Percentiles rank a stretch among this genome's conserved stretches.
Conservation (phyloP, 2,113 vertebrate genomes). For the Neogale vison region DNA sequence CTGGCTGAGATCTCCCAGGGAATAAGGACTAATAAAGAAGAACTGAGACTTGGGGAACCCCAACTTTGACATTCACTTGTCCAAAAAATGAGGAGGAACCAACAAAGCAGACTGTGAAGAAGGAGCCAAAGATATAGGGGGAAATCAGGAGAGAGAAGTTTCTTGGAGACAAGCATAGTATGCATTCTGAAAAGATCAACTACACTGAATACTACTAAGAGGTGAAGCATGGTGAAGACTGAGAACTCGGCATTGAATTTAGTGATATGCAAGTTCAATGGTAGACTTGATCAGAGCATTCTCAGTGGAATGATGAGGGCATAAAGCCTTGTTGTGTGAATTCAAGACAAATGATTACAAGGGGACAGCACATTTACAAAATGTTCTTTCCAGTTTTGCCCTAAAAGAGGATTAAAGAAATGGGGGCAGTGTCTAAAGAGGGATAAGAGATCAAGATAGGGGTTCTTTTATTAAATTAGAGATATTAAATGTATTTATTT, state of each 20-base stretch:
- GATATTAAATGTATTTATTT: background rate
- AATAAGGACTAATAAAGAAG: background rate
- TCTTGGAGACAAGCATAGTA: constrained; percentile 7
- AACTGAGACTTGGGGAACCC: background rate
- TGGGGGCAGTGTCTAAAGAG: background rate
- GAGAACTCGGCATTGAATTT: background rate
- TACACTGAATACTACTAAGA: background rate
- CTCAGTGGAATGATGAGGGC: background rate
- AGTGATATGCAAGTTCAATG: background rate
- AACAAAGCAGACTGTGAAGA: background rate
- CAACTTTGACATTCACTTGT: constrained; percentile 28
- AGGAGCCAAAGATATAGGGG: background rate
- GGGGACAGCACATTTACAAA: background rate
- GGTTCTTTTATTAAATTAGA: constrained; percentile 22
- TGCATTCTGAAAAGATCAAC: background rate
- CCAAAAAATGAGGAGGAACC: background rate
- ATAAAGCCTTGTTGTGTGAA: background rate
- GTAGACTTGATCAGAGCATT: background rate
- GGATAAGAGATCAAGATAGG: background rate
- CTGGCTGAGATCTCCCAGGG: background rate
- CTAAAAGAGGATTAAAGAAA: constrained; percentile 1
- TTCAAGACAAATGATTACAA: background rate
- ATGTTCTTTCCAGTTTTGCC: background rate
- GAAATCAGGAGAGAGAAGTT: constrained; percentile 1
- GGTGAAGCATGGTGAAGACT: background rate